Evolutionary conservation across 2,888 invertebrate species (phyloP), one percentile per base, ranked within the genome.

Genomic region (Conchocele bisecta): DNA sequence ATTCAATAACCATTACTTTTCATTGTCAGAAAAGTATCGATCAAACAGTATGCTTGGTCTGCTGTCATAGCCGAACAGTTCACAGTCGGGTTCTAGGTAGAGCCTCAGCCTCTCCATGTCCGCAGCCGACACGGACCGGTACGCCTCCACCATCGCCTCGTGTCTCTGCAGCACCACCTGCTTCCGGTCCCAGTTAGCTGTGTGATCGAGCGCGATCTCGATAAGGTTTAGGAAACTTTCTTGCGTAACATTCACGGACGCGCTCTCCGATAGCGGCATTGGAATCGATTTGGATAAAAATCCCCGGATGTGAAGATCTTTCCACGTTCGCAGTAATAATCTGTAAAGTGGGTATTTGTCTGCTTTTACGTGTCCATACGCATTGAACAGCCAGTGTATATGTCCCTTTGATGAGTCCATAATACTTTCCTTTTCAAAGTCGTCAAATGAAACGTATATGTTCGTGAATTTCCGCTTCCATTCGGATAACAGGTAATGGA

Each of bases 301-400:
- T 33, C 51, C 51, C 20, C 51, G 31, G 13, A 51, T 33, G 9
- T 51, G 51, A 6, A 51, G 51, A 31, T 51, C 51, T 51, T 35
- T 15, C 33, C 51, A 51, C 2, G 51, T 33, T 13, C 51, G 9
- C n/a, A 51, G 33, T 22, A 51, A 51, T 31, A 51, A 51, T 9
- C 35, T 51, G 22, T 51, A 51, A n/a, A 20, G 17, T 6, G 51
- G 51, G 22, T 51, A 51, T 9, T 33, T 31, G 1, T 33, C 1
- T 1, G 9, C 17, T 20, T 51, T 4, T 33, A 22, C 22, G 3
- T 3, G 11, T 6, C 22, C 35, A 13, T 33, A 33, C 3, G 17
- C 51, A 6, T 20, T 7, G 22, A 20, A 51, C 3, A 51, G 51
- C 20, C 31, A 51, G 5, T 15, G 6, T 2, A 33, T 35, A 13